These are phyloP conservation scores for Gryllus bimaculatus DNA, from an alignment of 1,140 invertebrate genomes.

Conservation along the genomic window DNA sequence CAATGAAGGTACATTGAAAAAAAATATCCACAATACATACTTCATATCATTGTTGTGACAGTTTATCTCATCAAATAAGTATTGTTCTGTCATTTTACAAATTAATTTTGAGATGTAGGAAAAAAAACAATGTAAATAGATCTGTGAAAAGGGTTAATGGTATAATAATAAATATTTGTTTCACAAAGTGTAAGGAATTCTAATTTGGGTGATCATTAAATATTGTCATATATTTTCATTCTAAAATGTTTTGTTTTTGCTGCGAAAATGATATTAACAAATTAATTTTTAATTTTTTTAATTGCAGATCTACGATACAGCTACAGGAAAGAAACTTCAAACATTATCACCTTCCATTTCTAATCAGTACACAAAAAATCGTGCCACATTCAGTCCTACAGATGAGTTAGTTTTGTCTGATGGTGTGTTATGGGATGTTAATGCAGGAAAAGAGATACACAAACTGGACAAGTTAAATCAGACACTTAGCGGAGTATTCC, in stretches of 20 bases:
- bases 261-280: neutral
- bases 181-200: no score
- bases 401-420: conserved; percentile 92
- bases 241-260: neutral
- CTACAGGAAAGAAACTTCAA: conserved; percentile 62
- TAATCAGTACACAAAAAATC: conserved; percentile 89
- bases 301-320: conserved; percentile 78
- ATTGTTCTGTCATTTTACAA: no score
- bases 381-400: conserved; percentile 85
- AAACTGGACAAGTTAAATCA: conserved; percentile 98
- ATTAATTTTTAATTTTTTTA: conserved; percentile 22
- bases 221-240: conserved; percentile 14
- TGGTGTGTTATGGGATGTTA: conserved; percentile 93
- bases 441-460: conserved; percentile 77
- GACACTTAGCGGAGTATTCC: conserved; percentile 88
- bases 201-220: no score
- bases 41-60: no score
- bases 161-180: no score
- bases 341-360: conserved; percentile 69
- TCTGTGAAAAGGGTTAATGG: no score
- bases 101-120: no score
- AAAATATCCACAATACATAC: no score
- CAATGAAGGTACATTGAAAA: no score
- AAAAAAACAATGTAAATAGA: no score
- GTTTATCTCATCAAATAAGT: no score